Evolutionary conservation across 1,140 invertebrate genomes (phyloP).

Genomic region (Drosophila paulistorum): DNA sequence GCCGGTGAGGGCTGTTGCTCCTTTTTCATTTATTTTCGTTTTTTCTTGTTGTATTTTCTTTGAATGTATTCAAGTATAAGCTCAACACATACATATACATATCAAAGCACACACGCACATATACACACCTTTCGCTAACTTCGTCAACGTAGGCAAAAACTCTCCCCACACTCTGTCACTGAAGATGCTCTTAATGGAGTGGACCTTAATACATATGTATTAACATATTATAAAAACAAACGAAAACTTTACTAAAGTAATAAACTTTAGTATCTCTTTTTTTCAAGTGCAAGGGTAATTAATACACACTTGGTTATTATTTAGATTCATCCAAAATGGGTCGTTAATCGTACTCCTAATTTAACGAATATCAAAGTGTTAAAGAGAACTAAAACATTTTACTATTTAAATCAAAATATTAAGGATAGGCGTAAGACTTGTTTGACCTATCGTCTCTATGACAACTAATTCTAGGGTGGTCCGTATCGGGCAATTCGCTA

Average conservation of each 20-base stretch:
- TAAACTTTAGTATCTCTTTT: not conserved
- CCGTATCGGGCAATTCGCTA: too few species aligned
- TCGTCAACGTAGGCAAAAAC: constrained; percentile 40
- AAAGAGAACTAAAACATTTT: not conserved
- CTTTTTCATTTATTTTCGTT: constrained; percentile 38
- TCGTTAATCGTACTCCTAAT: not conserved
- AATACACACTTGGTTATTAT: not conserved
- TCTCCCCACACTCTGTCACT: constrained; percentile 32
- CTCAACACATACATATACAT: constrained; percentile 7
- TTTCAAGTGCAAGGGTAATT: not conserved
- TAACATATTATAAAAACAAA: not conserved
- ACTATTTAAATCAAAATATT: too few species aligned
- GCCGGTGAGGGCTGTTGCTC: constrained; percentile 69
- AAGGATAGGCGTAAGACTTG: too few species aligned
- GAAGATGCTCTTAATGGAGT: constrained; percentile 31
- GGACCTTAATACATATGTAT: constrained; percentile 20
- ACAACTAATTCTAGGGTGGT: too few species aligned
- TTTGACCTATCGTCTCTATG: too few species aligned
- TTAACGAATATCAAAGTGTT: not conserved
- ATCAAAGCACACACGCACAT: not conserved
- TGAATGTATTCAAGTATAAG: constrained; percentile 11
- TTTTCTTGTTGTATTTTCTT: constrained; percentile 22
- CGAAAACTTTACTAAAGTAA: not conserved
- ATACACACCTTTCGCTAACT: constrained; percentile 37
- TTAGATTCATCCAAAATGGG: not conserved